Percentiles rank a stretch among this genome's conserved stretches.
Conservation (phyloP, 2,113 vertebrate species). For the Scortum barcoo region DNA sequence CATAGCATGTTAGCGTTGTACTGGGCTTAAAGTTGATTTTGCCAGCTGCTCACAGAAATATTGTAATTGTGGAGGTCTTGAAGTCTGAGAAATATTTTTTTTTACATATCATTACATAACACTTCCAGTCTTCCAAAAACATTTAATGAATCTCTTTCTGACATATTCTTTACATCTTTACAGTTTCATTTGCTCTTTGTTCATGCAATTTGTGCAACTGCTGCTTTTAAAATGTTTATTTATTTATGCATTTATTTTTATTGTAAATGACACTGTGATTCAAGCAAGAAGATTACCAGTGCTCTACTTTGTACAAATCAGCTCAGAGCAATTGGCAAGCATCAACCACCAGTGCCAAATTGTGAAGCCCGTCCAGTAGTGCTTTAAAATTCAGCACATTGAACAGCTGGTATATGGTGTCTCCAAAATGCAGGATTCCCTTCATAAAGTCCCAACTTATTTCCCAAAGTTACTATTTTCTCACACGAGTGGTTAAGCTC, state of each 20-base stretch:
- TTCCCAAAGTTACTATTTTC: neutral
- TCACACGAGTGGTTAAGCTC: neutral
- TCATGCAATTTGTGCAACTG: neutral
- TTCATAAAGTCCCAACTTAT: neutral
- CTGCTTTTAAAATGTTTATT: no score
- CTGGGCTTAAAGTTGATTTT: neutral
- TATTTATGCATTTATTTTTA: neutral
- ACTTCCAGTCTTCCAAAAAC: neutral
- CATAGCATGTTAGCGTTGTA: neutral
- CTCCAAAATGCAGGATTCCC: neutral
- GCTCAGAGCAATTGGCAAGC: slow-evolving; percentile 32
- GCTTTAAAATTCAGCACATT: neutral
- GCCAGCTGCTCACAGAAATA: neutral
- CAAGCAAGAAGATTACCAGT: neutral
- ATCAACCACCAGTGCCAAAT: neutral
- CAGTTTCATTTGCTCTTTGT: neutral
- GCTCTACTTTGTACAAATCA: slow-evolving; percentile 10
- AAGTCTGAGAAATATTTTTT: neutral
- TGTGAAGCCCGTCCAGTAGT: neutral
- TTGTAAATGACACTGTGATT: slow-evolving; percentile 30
- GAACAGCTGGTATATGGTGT: slow-evolving; percentile 9
- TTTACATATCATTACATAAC: no score
- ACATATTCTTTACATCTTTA: neutral
- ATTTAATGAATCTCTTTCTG: neutral
- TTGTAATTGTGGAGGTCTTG: neutral